Evolutionary conservation across 2,113 vertebrate species (phyloP), one percentile per base, ranked within the genome.

Genomic region (Conger conger): DNA sequence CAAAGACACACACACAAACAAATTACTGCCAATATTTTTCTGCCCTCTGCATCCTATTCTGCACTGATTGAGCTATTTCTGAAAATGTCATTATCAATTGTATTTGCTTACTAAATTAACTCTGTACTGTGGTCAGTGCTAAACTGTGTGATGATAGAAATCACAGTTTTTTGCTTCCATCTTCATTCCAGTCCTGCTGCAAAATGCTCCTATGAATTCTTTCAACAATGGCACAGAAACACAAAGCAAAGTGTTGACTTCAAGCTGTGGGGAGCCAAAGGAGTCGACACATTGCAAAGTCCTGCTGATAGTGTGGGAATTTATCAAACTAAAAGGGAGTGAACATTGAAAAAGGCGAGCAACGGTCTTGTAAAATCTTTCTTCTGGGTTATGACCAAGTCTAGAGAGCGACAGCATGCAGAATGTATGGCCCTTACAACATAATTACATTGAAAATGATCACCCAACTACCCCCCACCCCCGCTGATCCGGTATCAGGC

Each of bases 1-100:
- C 6, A 11, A 1, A 50, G 9, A 50, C 45, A 50, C 6, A 50
- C 45, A 9, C 45, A 13, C 45, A 13, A 8, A 13, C 45, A 50
- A 8, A 50, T 1, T 13, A 50, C 45, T 50, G 45, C 11, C 45
- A 9, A 13, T 50, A 13, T 50, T 50, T 50, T 50, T 50, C 45
- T 50, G 45, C 7, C 45, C 45, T 50, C 2, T 6, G 33, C 27
- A 60, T 30, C 42, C 23, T 38, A 53, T 40, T 79, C 60, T 27
- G 63, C 23, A 36, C 83, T 84, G 76, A 85, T 63, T 20, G 78
- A 42, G 50, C 53, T 37, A 80, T 79, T 84, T 37, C 86, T 85
- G 84, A 90, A 88, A 81, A 54, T 30, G 30, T 81, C 40, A 89
- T 91, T 85, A 91, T 92, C 87, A 92, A 88, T 90, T 89, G 79